Conservation (phyloP, 37 sponge, comb jelly and placozoan species). For the Halichondria panicea region DNA sequence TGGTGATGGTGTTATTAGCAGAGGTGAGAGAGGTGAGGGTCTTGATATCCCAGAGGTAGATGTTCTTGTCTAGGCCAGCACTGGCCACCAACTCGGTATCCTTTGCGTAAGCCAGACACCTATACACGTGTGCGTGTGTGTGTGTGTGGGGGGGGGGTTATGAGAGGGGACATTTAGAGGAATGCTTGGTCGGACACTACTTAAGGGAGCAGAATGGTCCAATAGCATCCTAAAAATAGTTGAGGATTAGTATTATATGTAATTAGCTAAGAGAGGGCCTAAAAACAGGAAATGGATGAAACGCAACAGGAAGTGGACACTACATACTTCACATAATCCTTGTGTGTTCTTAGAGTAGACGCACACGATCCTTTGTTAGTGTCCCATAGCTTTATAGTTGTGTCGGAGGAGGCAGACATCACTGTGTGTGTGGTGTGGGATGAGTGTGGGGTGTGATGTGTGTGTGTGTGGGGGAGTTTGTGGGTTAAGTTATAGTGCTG, state of each 20-base stretch:
- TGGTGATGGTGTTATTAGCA: slow-evolving; percentile 83
- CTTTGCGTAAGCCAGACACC: slow-evolving; percentile 80
- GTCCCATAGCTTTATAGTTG: slow-evolving; percentile 91
- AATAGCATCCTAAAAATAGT: too few relatives aligned
- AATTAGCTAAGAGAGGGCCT: too few relatives aligned
- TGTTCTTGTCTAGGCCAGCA: slow-evolving; percentile 83
- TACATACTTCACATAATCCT: slow-evolving; percentile 83
- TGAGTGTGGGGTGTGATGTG: neutral
- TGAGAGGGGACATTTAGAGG: too few relatives aligned
- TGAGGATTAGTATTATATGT: too few relatives aligned
- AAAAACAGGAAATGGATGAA: too few relatives aligned
- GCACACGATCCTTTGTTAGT: slow-evolving; percentile 55
- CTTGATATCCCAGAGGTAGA: slow-evolving; percentile 91
- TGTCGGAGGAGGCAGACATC: slow-evolving; percentile 94
- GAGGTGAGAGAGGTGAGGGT: slow-evolving; percentile 77
- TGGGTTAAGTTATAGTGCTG: neutral
- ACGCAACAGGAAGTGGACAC: too few relatives aligned
- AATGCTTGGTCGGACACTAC: too few relatives aligned
- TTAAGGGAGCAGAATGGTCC: too few relatives aligned
- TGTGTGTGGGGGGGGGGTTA: too few relatives aligned
- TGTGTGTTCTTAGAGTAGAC: slow-evolving; percentile 83
- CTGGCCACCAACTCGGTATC: slow-evolving; percentile 76
- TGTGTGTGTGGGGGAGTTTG: neutral
- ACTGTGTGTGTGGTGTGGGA: slow-evolving; percentile 41
- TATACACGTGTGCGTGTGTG: too few relatives aligned